phyloP scores from a whole-genome alignment of 2,113 vertebrate species.

The Tylochromis polylepis region DNA sequence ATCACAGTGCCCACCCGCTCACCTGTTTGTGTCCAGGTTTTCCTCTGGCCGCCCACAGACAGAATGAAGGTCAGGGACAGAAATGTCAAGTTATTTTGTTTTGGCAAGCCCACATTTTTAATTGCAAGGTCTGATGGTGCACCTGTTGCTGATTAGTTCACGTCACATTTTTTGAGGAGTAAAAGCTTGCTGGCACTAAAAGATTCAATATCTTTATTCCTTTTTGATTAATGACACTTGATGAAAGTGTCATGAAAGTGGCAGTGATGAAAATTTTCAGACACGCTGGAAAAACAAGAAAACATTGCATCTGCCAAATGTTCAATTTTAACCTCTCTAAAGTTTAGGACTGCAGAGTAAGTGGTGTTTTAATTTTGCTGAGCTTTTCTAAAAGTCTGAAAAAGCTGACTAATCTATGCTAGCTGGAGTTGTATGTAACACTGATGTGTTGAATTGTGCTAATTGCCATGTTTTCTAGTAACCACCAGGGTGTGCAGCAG shows the following conservation, averaged over 20 bases:
- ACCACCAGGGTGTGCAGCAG: slow-evolving; percentile 59
- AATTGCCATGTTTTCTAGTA: not conserved
- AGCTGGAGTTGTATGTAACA: not conserved
- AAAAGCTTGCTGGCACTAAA: not conserved
- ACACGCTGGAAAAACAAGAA: not conserved
- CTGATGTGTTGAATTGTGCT: not conserved
- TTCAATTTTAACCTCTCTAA: not conserved
- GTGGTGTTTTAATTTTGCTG: not conserved
- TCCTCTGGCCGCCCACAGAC: slow-evolving; percentile 43
- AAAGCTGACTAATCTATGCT: not conserved
- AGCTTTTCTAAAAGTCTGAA: not conserved
- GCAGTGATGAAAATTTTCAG: not conserved
- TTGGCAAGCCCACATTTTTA: not conserved
- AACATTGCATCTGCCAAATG: slow-evolving; percentile 1
- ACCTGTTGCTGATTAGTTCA: not conserved
- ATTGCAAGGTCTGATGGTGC: not conserved
- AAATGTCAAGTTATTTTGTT: slow-evolving; percentile 23
- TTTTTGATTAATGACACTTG: not conserved
- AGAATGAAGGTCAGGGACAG: slow-evolving; percentile 26
- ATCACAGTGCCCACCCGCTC: not conserved
- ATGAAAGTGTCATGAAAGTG: too few relatives aligned
- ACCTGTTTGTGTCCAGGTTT: slow-evolving; percentile 16
- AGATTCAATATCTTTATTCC: not conserved
- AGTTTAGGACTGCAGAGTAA: not conserved
- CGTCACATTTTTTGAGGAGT: not conserved